Percentiles rank a stretch among this genome's conserved stretches.
Evolutionary conservation across 2,113 vertebrate species (phyloP).

Genomic region (Albula glossodonta): DNA sequence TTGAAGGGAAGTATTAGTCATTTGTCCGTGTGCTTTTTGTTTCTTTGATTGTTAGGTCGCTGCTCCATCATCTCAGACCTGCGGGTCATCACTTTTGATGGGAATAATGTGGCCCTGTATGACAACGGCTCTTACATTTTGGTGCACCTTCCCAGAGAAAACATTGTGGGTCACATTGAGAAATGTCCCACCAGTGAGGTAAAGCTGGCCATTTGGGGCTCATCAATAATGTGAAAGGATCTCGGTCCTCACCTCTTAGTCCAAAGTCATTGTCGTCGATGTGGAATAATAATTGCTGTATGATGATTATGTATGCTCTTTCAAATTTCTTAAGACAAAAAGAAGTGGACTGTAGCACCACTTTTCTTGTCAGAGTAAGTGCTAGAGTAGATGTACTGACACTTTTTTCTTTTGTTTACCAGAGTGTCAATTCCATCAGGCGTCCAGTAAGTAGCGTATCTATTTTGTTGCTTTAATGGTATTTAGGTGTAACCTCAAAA

Average conservation of each 20-base stretch:
- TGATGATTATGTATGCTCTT: too few relatives aligned
- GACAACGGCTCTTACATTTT: constrained; percentile 91
- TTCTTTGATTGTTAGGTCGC: constrained; percentile 74
- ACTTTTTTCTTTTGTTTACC: constrained; percentile 56
- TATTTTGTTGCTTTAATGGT: not conserved
- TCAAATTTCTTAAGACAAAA: too few relatives aligned
- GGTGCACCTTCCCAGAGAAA: constrained; percentile 86
- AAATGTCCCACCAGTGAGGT: constrained; percentile 92
- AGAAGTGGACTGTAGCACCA: too few relatives aligned
- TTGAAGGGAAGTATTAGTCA: too few relatives aligned
- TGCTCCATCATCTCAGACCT: constrained; percentile 94
- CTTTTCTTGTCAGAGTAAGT: too few relatives aligned
- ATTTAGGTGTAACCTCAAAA: not conserved
- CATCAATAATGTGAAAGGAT: not conserved
- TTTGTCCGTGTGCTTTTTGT: not conserved
- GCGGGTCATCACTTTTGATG: constrained; percentile 93
- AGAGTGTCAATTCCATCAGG: constrained; percentile 92
- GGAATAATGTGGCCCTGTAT: constrained; percentile 91
- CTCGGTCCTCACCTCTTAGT: too few relatives aligned
- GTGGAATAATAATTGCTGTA: too few relatives aligned
- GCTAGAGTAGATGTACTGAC: too few relatives aligned
- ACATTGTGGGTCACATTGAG: constrained; percentile 88
- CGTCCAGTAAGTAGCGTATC: constrained; percentile 79
- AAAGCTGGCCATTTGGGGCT: constrained; percentile 19
- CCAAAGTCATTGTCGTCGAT: too few relatives aligned